These are phyloP conservation scores for Himalopsyche tibetana DNA, from an alignment of 2,888 invertebrate genomes.

Conservation along the genomic window DNA sequence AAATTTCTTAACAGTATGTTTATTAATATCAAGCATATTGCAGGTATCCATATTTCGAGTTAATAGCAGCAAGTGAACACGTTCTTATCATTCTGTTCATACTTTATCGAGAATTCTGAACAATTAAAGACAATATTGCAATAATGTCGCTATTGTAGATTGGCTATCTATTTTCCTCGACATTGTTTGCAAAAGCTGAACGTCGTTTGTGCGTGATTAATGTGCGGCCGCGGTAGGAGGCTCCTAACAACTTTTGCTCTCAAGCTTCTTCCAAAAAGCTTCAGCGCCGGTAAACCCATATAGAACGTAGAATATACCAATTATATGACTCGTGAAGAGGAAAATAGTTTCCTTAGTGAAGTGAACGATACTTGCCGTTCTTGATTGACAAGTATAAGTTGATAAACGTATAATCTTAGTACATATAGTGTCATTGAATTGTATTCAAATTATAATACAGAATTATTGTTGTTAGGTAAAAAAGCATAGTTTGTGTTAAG, in stretches of 20 bases:
- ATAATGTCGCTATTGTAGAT: slow-evolving; percentile 30
- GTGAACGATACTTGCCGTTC: too few species aligned
- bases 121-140: slow-evolving; percentile 34
- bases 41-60: background rate
- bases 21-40: too few species aligned
- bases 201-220: slow-evolving; percentile 26
- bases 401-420: too few species aligned
- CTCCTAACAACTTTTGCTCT: slow-evolving; percentile 30
- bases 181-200: slow-evolving; percentile 20
- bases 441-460: too few species aligned
- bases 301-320: background rate
- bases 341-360: too few species aligned
- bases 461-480: too few species aligned
- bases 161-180: slow-evolving; percentile 31
- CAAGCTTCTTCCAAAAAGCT: background rate
- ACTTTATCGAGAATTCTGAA: background rate
- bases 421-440: too few species aligned
- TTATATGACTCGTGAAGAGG: background rate
- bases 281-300: slow-evolving; percentile 15
- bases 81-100: slow-evolving; percentile 16
- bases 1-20: too few species aligned
- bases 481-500: too few species aligned
- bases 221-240: background rate
- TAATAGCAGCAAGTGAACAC: background rate
- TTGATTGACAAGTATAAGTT: too few species aligned